phyloP scores from a whole-genome alignment of 2,888 invertebrate genomes.

The Penaeus monodon region DNA sequence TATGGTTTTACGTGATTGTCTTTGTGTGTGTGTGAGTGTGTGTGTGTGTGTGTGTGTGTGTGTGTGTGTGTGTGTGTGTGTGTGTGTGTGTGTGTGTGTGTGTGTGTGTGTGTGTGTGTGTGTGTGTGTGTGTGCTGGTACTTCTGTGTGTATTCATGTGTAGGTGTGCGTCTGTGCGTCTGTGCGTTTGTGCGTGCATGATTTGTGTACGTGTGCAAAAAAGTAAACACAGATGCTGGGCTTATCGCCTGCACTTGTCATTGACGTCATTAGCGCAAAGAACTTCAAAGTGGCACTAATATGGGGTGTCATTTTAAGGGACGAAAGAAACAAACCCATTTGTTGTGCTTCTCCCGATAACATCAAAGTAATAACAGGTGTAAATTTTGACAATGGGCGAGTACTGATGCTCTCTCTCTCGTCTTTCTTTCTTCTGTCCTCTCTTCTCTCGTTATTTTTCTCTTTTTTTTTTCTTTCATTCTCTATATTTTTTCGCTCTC shows the following conservation, averaged over 20 bases:
- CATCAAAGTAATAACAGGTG: no score
- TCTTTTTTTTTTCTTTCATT: background rate
- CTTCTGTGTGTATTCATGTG: background rate
- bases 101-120: constrained; percentile 3
- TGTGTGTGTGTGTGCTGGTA: background rate
- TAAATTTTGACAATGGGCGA: no score
- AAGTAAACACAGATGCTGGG: background rate
- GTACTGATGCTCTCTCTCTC: background rate
- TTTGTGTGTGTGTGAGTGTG: no score
- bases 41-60: background rate
- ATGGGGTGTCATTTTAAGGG: no score
- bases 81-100: constrained; percentile 14
- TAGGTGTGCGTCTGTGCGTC: background rate
- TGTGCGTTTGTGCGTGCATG: background rate
- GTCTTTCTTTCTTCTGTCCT: background rate
- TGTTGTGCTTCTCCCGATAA: no score
- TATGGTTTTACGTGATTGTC: no score
- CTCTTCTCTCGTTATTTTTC: background rate
- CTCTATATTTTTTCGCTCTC: no score
- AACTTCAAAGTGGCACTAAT: no score
- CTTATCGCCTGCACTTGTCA: no score
- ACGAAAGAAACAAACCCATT: no score
- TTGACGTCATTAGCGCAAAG: no score
- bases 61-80: constrained; percentile 3
- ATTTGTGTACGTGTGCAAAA: background rate